Conservation (phyloP, 1,140 invertebrate species). For the Hyles euphorbiae region DNA sequence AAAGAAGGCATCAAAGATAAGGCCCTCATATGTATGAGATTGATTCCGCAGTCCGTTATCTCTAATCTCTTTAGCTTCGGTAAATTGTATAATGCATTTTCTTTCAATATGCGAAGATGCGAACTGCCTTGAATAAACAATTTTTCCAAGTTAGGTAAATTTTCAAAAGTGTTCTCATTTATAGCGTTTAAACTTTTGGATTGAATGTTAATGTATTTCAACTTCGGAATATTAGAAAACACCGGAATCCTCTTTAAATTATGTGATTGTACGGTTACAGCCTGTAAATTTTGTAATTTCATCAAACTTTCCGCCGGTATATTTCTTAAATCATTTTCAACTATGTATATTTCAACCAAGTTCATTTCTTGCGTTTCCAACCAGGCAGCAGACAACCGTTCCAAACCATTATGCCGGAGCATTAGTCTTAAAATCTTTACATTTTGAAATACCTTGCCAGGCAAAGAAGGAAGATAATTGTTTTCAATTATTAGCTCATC, state of each 20-base stretch:
- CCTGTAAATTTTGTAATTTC: slow-evolving; percentile 85
- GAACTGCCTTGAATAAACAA: slow-evolving; percentile 83
- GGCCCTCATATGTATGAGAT: slow-evolving; percentile 86
- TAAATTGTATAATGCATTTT: slow-evolving; percentile 84
- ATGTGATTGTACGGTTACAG: slow-evolving; percentile 86
- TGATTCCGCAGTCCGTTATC: slow-evolving; percentile 85
- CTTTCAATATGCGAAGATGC: slow-evolving; percentile 80
- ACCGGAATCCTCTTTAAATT: slow-evolving; percentile 83
- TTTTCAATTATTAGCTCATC: slow-evolving; percentile 92
- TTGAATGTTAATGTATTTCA: slow-evolving; percentile 82
- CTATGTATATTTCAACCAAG: slow-evolving; percentile 87
- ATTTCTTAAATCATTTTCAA: slow-evolving; percentile 86
- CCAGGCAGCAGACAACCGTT: slow-evolving; percentile 88
- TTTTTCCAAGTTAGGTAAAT: slow-evolving; percentile 84
- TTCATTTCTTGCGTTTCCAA: slow-evolving; percentile 85
- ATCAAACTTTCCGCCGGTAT: slow-evolving; percentile 86
- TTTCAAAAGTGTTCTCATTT: slow-evolving; percentile 82
- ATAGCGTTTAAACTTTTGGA: slow-evolving; percentile 82
- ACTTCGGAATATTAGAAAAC: slow-evolving; percentile 79
- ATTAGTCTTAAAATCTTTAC: slow-evolving; percentile 86
- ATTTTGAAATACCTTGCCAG: slow-evolving; percentile 85
- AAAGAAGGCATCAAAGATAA: slow-evolving; percentile 83
- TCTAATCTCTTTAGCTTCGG: slow-evolving; percentile 84
- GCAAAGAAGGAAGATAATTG: slow-evolving; percentile 87
- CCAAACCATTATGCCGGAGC: slow-evolving; percentile 88